Conservation (phyloP, 1,140 invertebrate genomes). For the Drosophila eugracilis region DNA sequence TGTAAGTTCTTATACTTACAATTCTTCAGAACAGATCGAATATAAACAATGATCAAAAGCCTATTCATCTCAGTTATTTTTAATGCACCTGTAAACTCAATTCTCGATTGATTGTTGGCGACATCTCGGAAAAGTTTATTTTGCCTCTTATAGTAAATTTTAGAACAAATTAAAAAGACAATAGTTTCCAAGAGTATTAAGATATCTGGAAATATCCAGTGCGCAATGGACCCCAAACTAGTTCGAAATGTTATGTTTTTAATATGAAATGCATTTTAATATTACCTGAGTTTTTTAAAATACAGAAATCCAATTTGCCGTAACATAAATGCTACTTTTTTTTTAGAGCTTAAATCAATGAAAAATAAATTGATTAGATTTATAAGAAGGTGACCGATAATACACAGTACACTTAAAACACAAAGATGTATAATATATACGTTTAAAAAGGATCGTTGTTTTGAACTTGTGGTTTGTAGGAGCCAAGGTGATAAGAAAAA, state of each 20-base stretch:
- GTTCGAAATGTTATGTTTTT: background rate
- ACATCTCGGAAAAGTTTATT: slow-evolving; percentile 27
- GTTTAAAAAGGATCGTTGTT: slow-evolving; percentile 5
- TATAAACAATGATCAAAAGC: slow-evolving; percentile 51
- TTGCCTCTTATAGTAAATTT: slow-evolving; percentile 8
- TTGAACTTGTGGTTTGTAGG: slow-evolving; percentile 18
- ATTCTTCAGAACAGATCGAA: slow-evolving; percentile 50
- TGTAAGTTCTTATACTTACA: slow-evolving; percentile 31
- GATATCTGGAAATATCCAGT: slow-evolving; percentile 88
- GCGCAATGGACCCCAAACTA: slow-evolving; percentile 32
- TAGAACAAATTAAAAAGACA: slow-evolving; percentile 84
- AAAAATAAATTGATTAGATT: slow-evolving; percentile 35
- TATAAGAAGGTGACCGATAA: slow-evolving; percentile 27
- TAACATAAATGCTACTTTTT: slow-evolving; percentile 6
- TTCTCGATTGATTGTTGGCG: slow-evolving; percentile 75
- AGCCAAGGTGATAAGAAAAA: slow-evolving; percentile 64
- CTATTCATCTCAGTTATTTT: slow-evolving; percentile 49
- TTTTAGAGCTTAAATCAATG: background rate
- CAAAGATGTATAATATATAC: slow-evolving; percentile 24
- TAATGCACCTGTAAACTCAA: slow-evolving; percentile 63
- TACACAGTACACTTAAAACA: slow-evolving; percentile 16
- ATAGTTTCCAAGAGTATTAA: slow-evolving; percentile 85
- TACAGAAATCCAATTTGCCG: slow-evolving; percentile 52
- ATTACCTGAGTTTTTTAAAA: slow-evolving; percentile 50
- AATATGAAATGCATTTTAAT: background rate